These are phyloP conservation scores for Diorhabda elongata DNA, from an alignment of 1,140 invertebrate species.

Conservation along the genomic window DNA sequence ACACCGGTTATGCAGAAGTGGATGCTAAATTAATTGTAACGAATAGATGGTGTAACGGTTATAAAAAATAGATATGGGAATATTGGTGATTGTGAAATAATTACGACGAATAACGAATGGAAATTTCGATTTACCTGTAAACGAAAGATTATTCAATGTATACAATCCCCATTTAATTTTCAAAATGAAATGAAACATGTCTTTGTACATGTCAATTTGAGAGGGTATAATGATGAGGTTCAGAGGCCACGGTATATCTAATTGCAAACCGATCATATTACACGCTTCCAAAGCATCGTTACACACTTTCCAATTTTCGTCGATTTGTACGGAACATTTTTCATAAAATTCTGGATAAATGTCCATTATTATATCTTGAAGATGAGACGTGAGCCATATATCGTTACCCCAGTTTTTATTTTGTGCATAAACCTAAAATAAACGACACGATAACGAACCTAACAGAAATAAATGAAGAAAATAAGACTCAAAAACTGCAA, in stretches of 20 bases:
- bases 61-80: too few relatives aligned
- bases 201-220: slow-evolving; percentile 55
- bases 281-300: slow-evolving; percentile 48
- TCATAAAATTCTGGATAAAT: slow-evolving; percentile 37
- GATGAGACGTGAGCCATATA: slow-evolving; percentile 38
- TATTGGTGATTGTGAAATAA: too few relatives aligned
- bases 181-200: slow-evolving; percentile 59
- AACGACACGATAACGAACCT: neutral
- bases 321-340: slow-evolving; percentile 35
- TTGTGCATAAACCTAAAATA: slow-evolving; percentile 24
- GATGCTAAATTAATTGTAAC: too few relatives aligned
- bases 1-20: too few relatives aligned
- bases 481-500: neutral
- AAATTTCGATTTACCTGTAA: slow-evolving; percentile 46
- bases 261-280: slow-evolving; percentile 53
- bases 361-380: slow-evolving; percentile 41
- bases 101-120: too few relatives aligned
- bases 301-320: slow-evolving; percentile 24
- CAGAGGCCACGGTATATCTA: slow-evolving; percentile 53
- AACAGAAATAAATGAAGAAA: too few relatives aligned
- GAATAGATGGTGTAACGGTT: too few relatives aligned
- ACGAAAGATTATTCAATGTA: slow-evolving; percentile 56
- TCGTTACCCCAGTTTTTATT: slow-evolving; percentile 34
- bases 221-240: slow-evolving; percentile 54
- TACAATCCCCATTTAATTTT: slow-evolving; percentile 62